Percentiles rank a stretch among this genome's conserved stretches.
Evolutionary conservation across 1,140 invertebrate genomes (phyloP).

Genomic region (Brachionus rotundiformis): DNA sequence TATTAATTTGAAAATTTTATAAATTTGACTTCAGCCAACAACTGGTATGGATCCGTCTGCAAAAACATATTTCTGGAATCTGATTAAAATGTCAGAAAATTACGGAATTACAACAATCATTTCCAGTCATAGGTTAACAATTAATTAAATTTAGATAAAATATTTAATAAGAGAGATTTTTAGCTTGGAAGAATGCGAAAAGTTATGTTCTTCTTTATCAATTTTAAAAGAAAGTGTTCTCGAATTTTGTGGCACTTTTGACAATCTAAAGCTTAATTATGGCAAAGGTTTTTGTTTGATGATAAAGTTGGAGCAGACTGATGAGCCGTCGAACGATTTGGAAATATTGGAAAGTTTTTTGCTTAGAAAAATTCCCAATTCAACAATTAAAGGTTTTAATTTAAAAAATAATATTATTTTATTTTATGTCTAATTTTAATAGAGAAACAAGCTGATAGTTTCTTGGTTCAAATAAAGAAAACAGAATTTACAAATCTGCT

Average conservation of each 20-base stretch:
- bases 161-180: not conserved
- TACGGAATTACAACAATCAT: constrained; percentile 37
- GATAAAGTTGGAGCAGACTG: constrained; percentile 53
- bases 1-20: not conserved
- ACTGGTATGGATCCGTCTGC: constrained; percentile 64
- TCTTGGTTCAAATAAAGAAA: not conserved
- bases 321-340: not conserved
- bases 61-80: constrained; percentile 37
- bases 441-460: constrained; percentile 14
- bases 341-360: constrained; percentile 20
- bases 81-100: constrained; percentile 24
- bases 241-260: constrained; percentile 65
- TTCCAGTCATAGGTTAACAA: constrained; percentile 33
- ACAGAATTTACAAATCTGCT: not conserved
- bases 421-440: constrained; percentile 9
- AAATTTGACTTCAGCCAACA: constrained; percentile 56
- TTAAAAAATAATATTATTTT: not conserved
- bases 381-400: not conserved
- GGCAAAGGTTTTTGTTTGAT: constrained; percentile 65
- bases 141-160: not conserved
- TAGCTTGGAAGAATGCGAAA: constrained; percentile 68
- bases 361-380: constrained; percentile 2
- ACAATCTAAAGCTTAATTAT: constrained; percentile 64
- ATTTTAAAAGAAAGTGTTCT: constrained; percentile 67
- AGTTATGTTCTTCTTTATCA: constrained; percentile 64